Base-by-base conservation (phyloP, 2,888 invertebrate species). In the Synanthedon tipuliformis region DNA sequence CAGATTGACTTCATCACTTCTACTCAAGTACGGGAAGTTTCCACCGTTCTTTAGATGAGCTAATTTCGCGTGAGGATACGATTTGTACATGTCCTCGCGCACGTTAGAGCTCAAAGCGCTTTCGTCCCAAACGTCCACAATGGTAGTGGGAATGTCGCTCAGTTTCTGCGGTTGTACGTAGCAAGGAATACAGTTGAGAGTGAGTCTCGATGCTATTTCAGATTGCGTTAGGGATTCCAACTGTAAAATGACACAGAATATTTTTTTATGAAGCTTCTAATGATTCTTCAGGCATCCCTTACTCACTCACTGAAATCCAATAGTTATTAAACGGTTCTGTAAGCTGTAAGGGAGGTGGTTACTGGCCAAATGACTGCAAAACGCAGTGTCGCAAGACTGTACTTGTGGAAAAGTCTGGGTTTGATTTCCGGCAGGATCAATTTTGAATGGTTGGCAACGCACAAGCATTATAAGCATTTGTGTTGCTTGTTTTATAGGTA, bases 61-160 rank as follows among this genome's bases (percentile, higher is more conserved):
- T 57, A 95, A 75, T 79, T 94, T 95, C 1, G 95, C 95, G 56
- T 92, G 89, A 0, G 96, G 95, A 75, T 95, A 96, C 62, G 93
- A 93, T 73, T 95, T 95, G 74, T 94, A 94, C 61, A 95, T 82
- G 66, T 95, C 94, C 66, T 95, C 95, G 52, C 93, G 83, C 0
- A 95, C 95, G 48, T 89, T 75, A 57, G 90, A 89, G 55, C 94
- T 94, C 51, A 96, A 78, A 4, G 96, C 96, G 75, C 93, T 93
- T 65, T 95, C 93, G 76, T 96, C 96, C 88, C 95, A 96, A 0
- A 96, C 96, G 79, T 96, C 95, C 74, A 96, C 89, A 52, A 96
- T 90, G 11, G 96, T 96, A 12, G 95, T 89, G n/a, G 93, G 91
- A 51, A 95, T 67, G 56, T 89, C 81, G 34, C 84, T 77, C 34